Percentiles rank a stretch among this genome's conserved stretches.
These are phyloP conservation scores for Ptilodon capucinus DNA, from an alignment of 2,888 invertebrate genomes.

Conservation along the genomic window DNA sequence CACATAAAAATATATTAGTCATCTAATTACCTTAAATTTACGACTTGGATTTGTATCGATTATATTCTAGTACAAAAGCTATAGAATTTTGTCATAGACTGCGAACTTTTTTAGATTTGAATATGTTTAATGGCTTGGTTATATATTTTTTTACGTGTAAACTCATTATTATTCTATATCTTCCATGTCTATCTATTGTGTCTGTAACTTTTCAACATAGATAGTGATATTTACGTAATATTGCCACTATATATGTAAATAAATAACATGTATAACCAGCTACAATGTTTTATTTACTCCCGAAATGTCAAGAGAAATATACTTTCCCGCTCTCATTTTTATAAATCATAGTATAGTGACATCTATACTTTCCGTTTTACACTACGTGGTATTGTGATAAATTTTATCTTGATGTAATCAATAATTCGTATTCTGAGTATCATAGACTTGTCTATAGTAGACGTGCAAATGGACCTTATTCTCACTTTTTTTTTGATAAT, in stretches of 20 bases:
- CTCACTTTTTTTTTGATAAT: too few relatives aligned
- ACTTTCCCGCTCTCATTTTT: background rate
- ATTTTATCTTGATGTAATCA: too few relatives aligned
- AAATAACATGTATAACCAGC: slow-evolving; percentile 45
- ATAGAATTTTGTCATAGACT: too few relatives aligned
- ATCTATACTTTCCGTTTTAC: slow-evolving; percentile 9
- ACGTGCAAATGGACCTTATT: too few relatives aligned
- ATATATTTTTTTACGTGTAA: slow-evolving; percentile 13
- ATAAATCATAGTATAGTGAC: slow-evolving; percentile 9
- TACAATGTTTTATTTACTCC: slow-evolving; percentile 42
- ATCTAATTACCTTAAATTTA: slow-evolving; percentile 33
- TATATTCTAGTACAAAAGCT: too few relatives aligned
- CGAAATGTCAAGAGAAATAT: background rate
- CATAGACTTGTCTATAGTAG: too few relatives aligned
- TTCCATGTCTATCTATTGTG: slow-evolving; percentile 41
- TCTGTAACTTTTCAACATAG: slow-evolving; percentile 44
- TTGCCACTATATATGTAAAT: slow-evolving; percentile 48
- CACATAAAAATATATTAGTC: too few relatives aligned
- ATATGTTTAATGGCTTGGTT: too few relatives aligned
- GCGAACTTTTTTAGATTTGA: slow-evolving; percentile 6
- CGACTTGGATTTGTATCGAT: slow-evolving; percentile 41
- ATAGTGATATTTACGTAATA: slow-evolving; percentile 47
- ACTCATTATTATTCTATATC: slow-evolving; percentile 11
- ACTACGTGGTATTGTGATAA: slow-evolving; percentile 6
- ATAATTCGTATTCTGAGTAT: too few relatives aligned